phyloP scores from a whole-genome alignment of 2,888 invertebrate genomes.

The Clivina fossor region DNA sequence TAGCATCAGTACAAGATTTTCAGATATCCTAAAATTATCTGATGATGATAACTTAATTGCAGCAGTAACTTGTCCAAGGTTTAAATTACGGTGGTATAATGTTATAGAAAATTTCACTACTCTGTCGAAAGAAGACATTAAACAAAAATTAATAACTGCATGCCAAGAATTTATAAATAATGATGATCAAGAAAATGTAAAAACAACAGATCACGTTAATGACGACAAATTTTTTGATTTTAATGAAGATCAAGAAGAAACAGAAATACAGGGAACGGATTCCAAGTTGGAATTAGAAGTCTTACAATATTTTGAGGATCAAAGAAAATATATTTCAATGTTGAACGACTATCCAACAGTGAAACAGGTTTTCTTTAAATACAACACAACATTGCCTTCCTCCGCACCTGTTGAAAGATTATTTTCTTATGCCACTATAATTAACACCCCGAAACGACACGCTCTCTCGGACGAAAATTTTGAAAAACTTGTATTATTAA shows the following conservation, averaged over 20 bases:
- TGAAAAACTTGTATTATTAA: constrained; percentile 5
- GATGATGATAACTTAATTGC: constrained; percentile 13
- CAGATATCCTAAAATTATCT: neutral
- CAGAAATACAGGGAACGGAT: neutral
- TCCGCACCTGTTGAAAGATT: constrained; percentile 3
- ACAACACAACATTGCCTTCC: neutral
- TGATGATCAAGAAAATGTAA: neutral
- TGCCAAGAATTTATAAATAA: neutral
- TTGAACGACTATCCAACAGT: constrained; percentile 1
- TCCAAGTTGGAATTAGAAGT: constrained; percentile 8
- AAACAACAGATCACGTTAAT: neutral
- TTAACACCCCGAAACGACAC: constrained; percentile 3
- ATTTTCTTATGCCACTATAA: constrained; percentile 4
- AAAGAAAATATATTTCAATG: constrained; percentile 1
- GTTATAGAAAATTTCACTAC: neutral
- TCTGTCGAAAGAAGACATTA: neutral
- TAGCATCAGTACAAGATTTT: neutral
- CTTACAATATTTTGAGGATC: constrained; percentile 5
- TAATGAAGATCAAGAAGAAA: neutral
- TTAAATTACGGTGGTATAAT: constrained; percentile 6
- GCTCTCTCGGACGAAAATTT: neutral
- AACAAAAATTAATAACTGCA: constrained; percentile 3
- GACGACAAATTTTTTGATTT: constrained; percentile 7
- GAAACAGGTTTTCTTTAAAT: constrained; percentile 1
- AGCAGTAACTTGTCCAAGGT: neutral